Base-by-base conservation (phyloP, 2,113 vertebrate genomes). In the Sebastes schlegelii region DNA sequence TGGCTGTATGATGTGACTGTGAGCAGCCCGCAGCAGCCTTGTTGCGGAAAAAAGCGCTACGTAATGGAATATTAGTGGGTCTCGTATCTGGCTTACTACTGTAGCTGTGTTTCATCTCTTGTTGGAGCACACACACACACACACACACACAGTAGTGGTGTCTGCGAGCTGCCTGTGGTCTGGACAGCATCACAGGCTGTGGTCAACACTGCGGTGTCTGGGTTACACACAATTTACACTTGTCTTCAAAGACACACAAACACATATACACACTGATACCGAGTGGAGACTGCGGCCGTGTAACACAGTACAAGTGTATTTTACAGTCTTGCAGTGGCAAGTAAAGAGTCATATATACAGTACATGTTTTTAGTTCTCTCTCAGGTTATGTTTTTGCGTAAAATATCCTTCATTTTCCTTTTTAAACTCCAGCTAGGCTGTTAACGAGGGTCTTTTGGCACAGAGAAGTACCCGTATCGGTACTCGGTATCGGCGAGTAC, bases 21-120 rank as follows among this genome's bases (percentile, higher is more conserved):
- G 66, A 84, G 84, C 85, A 87, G 86, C 77, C 88, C 51, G 26
- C 26, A 34, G 86, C 84, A 86, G 86, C 88, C 83, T 86, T 92
- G 92, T 91, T 91, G 92, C 76, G 71, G 91, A 90, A 91, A 91
- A 92, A 86, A 84, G 70, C 54, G 78, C 89, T 87, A 95, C 92
- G 95, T 94, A 94, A 96, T 95, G 95, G 95, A 96, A 96, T 93
- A 93, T 95, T 90, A 93, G 90, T 84, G 88, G 75, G 90, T 94
- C 92, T 94, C 80, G 81, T 93, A 93, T 93, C 94, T 95, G 94
- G 91, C 88, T 93, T 89, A 86, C 86, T 90, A 92, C 90, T 91
- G 91, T 84, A 80, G 86, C 89, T 90, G 89, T 75, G 91, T 92
- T 94, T 93, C 86, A 92, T 92, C 88, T 93, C 87, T 66, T 0